phyloP scores from a whole-genome alignment of 1,140 invertebrate genomes.

The Drosophila ambigua region DNA sequence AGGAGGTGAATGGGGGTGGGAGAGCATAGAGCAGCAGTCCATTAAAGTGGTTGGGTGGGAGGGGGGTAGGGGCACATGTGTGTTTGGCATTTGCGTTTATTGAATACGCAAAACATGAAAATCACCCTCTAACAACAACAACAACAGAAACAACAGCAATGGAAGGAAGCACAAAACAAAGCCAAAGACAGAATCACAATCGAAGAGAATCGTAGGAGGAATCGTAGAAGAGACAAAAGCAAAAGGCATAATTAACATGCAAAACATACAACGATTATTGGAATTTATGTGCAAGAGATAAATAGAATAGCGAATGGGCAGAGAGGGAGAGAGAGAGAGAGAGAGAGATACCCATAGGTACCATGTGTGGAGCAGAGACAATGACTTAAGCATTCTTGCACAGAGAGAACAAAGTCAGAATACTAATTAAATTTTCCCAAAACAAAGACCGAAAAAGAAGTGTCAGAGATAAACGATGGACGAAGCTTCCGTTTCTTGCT shows the following conservation, averaged over 20 bases:
- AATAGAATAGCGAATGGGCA: constrained; percentile 1
- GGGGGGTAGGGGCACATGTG: constrained; percentile 9
- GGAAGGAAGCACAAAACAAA: constrained; percentile 26
- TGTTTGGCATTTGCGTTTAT: constrained; percentile 57
- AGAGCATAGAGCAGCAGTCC: background rate
- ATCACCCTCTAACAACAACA: constrained; percentile 41
- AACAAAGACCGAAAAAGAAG: too few species aligned
- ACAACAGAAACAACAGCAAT: constrained; percentile 2
- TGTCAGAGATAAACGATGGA: too few species aligned
- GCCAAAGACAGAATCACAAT: constrained; percentile 38
- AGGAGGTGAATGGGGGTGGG: background rate
- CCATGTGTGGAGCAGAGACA: too few species aligned
- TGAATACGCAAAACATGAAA: constrained; percentile 78
- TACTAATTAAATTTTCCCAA: too few species aligned
- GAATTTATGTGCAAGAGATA: constrained; percentile 47
- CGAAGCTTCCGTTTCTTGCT: too few species aligned
- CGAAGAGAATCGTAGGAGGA: background rate
- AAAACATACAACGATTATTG: constrained; percentile 76
- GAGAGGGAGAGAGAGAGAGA: background rate
- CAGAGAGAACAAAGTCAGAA: too few species aligned
- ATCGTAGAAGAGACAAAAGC: constrained; percentile 6
- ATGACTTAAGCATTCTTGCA: too few species aligned
- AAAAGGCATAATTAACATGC: constrained; percentile 72
- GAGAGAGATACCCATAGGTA: too few species aligned
- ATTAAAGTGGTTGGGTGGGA: constrained; percentile 13